Percentiles rank a stretch among this genome's conserved stretches.
Conservation (phyloP, 2,113 vertebrate genomes). For the Spilogale gracilis region DNA sequence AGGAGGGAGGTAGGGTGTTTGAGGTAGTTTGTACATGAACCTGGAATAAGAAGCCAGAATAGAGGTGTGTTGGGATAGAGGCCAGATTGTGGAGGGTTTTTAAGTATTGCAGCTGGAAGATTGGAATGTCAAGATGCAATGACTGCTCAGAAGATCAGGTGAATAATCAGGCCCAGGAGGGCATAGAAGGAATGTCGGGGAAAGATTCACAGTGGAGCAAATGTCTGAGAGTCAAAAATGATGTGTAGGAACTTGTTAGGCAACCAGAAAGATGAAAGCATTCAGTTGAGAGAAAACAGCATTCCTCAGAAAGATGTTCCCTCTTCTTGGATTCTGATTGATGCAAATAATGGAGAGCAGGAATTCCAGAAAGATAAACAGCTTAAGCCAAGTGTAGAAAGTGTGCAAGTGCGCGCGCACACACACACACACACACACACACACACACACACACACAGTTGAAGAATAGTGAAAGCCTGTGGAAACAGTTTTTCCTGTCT, state of each 20-base stretch:
- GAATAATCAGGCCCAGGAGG: not conserved
- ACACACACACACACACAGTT: not conserved
- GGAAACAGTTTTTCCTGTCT: not conserved
- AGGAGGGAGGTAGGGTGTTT: not conserved
- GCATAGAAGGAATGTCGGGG: not conserved
- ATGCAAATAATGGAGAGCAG: constrained; percentile 5
- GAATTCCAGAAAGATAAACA: constrained; percentile 45
- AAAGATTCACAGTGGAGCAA: not conserved
- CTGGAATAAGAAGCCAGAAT: not conserved
- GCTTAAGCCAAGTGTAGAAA: not conserved
- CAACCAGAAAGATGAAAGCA: constrained; percentile 6
- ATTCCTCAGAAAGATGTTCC: not conserved
- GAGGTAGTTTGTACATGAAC: not conserved
- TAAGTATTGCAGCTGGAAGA: not conserved
- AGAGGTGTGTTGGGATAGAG: not conserved
- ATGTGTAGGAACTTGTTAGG: not conserved
- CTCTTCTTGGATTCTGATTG: not conserved
- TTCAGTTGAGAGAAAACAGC: not conserved
- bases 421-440: not conserved
- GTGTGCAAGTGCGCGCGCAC: too few species aligned
- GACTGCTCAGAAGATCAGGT: not conserved
- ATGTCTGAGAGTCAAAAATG: not conserved
- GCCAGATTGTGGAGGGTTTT: not conserved
- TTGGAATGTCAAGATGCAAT: not conserved
- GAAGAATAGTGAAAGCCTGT: not conserved